Evolutionary conservation across 2,888 invertebrate species (phyloP).

Genomic region (Caenorhabditis drosophilae): DNA sequence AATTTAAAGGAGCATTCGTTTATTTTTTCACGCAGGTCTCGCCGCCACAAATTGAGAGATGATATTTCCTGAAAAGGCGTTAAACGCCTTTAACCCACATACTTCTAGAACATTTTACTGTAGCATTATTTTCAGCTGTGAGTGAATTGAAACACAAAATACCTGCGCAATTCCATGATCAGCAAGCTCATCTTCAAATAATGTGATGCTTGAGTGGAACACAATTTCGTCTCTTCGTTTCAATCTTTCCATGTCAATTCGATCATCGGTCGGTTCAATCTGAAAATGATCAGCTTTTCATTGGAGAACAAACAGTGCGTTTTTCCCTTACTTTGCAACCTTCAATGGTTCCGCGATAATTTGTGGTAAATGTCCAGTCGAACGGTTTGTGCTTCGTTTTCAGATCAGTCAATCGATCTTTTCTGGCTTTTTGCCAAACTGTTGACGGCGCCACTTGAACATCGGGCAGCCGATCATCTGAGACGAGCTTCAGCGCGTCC

Average conservation of each 20-base stretch:
- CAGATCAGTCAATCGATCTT: constrained; percentile 35
- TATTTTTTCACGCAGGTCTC: too few relatives aligned
- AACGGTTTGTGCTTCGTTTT: constrained; percentile 55
- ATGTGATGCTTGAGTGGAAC: constrained; percentile 84
- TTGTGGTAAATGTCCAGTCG: constrained; percentile 96
- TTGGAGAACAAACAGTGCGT: neutral
- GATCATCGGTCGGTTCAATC: constrained; percentile 69
- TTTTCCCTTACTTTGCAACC: constrained; percentile 14
- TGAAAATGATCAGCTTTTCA: constrained; percentile 8
- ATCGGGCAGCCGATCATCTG: constrained; percentile 64
- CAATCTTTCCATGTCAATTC: constrained; percentile 85
- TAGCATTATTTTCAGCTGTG: neutral
- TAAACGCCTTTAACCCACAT: too few relatives aligned
- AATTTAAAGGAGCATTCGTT: too few relatives aligned
- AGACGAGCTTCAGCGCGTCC: constrained; percentile 84
- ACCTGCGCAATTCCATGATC: constrained; percentile 90
- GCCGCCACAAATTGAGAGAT: too few relatives aligned
- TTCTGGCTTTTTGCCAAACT: constrained; percentile 60
- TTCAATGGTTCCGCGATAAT: constrained; percentile 80
- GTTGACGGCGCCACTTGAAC: constrained; percentile 63
- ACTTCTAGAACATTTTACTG: too few relatives aligned
- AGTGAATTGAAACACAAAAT: neutral
- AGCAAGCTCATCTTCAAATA: constrained; percentile 97
- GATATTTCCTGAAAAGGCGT: too few relatives aligned
- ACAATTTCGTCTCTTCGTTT: constrained; percentile 88